Conservation (phyloP, 2,113 vertebrate species). For the Baryphthengus martii region DNA sequence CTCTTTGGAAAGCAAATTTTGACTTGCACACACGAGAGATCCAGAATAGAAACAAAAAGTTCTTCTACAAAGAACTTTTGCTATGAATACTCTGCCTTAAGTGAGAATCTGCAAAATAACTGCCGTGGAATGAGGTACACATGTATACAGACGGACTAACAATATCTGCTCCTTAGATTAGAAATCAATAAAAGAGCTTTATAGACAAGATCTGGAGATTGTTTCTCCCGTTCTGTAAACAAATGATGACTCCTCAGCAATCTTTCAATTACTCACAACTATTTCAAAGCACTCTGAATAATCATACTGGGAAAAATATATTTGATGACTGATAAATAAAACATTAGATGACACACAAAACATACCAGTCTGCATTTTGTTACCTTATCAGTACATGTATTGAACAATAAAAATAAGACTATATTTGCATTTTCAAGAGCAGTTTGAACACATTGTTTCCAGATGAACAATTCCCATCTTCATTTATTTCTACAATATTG, state of each 20-base stretch:
- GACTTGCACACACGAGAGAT: neutral
- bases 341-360: neutral
- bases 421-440: neutral
- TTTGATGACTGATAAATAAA: conserved; percentile 10
- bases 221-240: neutral
- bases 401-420: neutral
- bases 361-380: neutral
- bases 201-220: neutral
- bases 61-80: neutral
- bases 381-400: neutral
- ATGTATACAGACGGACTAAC: neutral
- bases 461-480: neutral
- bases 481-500: neutral
- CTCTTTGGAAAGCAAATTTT: neutral
- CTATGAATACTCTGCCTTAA: neutral
- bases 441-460: neutral
- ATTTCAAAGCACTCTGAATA: conserved; percentile 33
- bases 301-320: neutral
- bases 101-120: neutral
- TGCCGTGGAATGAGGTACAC: neutral
- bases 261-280: conserved; percentile 13
- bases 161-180: neutral
- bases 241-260: neutral
- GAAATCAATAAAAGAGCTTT: neutral
- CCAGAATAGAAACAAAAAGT: neutral